Evolutionary conservation across 2,113 vertebrate species (phyloP).

Genomic region (Speoplatyrhinus poulsoni): DNA sequence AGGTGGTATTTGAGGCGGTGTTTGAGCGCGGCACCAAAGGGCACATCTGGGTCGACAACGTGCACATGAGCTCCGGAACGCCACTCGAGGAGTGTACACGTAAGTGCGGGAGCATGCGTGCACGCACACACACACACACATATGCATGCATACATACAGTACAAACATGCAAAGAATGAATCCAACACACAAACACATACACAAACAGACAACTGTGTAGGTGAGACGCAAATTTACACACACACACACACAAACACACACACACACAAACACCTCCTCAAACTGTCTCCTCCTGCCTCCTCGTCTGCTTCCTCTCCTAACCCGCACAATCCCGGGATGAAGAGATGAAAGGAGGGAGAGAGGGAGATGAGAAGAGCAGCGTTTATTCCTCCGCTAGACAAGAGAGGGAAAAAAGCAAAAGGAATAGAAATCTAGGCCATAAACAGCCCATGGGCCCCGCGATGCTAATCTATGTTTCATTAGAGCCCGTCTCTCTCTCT

Average conservation of each 20-base stretch:
- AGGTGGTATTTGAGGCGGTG: slow-evolving; percentile 94
- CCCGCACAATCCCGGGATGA: slow-evolving; percentile 22
- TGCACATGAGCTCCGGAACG: slow-evolving; percentile 85
- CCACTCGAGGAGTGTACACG: slow-evolving; percentile 91
- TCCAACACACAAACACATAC: slow-evolving; percentile 7
- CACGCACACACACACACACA: background rate
- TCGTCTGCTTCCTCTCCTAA: slow-evolving; percentile 30
- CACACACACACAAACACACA: background rate
- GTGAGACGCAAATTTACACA: background rate
- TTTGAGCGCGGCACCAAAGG: slow-evolving; percentile 83
- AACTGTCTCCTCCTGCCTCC: slow-evolving; percentile 4
- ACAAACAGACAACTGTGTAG: background rate
- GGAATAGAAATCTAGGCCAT: slow-evolving; percentile 76
- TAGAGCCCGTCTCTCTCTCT: slow-evolving; percentile 52
- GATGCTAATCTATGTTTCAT: slow-evolving; percentile 81
- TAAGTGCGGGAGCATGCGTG: slow-evolving; percentile 69
- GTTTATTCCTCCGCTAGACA: slow-evolving; percentile 57
- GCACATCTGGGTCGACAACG: slow-evolving; percentile 92
- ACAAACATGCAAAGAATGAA: too few species aligned
- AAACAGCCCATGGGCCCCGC: slow-evolving; percentile 65
- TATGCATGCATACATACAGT: background rate
- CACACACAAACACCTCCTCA: background rate
- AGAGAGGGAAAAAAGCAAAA: slow-evolving; percentile 48
- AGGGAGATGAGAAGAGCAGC: slow-evolving; percentile 40
- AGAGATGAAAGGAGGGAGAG: slow-evolving; percentile 53